These are phyloP conservation scores for Alsophila aescularia DNA, from an alignment of 2,888 invertebrate species.

Conservation along the genomic window DNA sequence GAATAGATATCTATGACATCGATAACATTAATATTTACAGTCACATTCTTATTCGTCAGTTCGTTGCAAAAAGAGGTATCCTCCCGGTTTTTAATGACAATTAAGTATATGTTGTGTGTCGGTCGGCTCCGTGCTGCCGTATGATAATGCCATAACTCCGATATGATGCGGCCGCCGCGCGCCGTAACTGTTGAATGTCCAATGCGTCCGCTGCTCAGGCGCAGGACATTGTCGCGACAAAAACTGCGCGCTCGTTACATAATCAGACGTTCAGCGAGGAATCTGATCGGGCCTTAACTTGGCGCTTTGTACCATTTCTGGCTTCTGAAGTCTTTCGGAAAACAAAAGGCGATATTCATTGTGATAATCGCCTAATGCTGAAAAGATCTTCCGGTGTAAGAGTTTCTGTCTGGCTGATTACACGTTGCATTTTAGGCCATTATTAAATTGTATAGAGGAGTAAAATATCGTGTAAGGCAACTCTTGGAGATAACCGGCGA, in stretches of 20 bases:
- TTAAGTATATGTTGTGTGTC: slow-evolving; percentile 27
- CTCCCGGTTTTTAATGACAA: slow-evolving; percentile 19
- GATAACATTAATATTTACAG: slow-evolving; percentile 11
- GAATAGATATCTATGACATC: background rate
- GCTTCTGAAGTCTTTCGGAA: background rate
- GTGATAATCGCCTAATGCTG: no score
- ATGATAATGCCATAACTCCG: slow-evolving; percentile 40
- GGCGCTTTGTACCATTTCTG: slow-evolving; percentile 31
- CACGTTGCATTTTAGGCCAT: no score
- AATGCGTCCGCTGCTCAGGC: slow-evolving; percentile 20
- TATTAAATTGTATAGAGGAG: no score
- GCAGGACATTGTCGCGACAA: slow-evolving; percentile 47
- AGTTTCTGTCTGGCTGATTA: no score
- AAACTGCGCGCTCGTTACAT: slow-evolving; percentile 66
- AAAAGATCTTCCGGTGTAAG: no score
- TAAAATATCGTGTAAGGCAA: no score
- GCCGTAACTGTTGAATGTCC: slow-evolving; percentile 55
- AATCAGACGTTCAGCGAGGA: slow-evolving; percentile 53
- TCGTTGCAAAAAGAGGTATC: slow-evolving; percentile 26
- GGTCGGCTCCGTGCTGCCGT: slow-evolving; percentile 21
- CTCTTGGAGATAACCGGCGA: no score
- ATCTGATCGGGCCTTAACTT: slow-evolving; percentile 42
- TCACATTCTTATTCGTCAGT: slow-evolving; percentile 18
- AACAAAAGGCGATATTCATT: no score
- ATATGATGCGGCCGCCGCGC: slow-evolving; percentile 36